Percentiles rank a stretch among this genome's conserved stretches.
phyloP scores from a whole-genome alignment of 2,113 vertebrate species.

The Oceanodroma tethys region DNA sequence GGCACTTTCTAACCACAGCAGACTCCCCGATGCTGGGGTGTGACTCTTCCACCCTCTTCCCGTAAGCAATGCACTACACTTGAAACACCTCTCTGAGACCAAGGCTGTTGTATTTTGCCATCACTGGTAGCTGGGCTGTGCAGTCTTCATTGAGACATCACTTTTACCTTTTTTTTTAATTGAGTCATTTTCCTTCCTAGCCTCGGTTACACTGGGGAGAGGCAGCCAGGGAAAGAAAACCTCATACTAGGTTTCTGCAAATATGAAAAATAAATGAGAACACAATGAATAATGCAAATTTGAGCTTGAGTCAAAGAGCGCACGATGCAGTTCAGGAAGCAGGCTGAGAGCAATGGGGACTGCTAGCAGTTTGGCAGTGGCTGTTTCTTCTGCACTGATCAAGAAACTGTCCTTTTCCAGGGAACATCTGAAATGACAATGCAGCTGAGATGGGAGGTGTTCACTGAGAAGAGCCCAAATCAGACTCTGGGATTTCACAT shows the following conservation, averaged over 20 bases:
- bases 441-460: background rate
- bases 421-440: background rate
- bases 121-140: background rate
- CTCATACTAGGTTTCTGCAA: background rate
- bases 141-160: fast-evolving
- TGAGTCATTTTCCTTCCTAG: background rate
- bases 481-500: background rate
- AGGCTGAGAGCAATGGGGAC: background rate
- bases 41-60: background rate
- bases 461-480: background rate
- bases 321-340: background rate
- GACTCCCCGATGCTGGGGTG: background rate
- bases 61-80: fast-evolving
- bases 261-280: background rate
- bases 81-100: background rate
- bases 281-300: background rate
- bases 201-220: background rate
- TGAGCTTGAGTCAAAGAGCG: background rate
- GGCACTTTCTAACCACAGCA: background rate
- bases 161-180: background rate
- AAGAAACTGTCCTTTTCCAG: background rate
- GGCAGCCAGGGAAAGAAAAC: background rate
- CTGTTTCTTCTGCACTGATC: background rate
- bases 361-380: background rate
- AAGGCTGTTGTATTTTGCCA: background rate